Percentiles rank a stretch among this genome's conserved stretches.
These are phyloP conservation scores for Heterodera carotae DNA, from an alignment of 1,140 invertebrate species.

Conservation along the genomic window DNA sequence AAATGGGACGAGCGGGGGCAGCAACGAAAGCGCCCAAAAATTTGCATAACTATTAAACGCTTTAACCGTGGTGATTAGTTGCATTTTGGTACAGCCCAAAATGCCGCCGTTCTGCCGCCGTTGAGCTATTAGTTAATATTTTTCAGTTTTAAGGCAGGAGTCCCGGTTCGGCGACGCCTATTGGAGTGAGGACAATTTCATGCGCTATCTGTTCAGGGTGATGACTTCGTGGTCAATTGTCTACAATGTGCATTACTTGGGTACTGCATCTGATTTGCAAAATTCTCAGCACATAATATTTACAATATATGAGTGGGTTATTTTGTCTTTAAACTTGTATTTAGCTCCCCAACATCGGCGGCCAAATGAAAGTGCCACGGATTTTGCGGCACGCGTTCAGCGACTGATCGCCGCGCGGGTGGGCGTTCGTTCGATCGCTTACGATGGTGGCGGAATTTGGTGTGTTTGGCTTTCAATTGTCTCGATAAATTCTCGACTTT, in stretches of 20 bases:
- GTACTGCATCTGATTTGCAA: not conserved
- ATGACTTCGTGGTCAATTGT: conserved; percentile 55
- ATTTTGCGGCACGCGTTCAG: conserved; percentile 53
- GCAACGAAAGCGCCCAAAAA: no score
- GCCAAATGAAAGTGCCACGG: conserved; percentile 34
- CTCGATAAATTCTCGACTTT: not conserved
- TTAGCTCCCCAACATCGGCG: conserved; percentile 35
- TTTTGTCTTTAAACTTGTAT: no score
- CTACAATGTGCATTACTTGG: conserved; percentile 51
- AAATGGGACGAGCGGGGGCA: no score
- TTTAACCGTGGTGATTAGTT: no score
- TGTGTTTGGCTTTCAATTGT: not conserved
- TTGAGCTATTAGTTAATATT: no score
- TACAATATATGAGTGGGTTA: no score
- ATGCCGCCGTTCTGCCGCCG: no score
- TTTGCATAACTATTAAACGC: no score
- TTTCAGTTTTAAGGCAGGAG: conserved; percentile 46
- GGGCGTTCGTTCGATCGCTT: conserved; percentile 10
- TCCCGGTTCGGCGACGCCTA: conserved; percentile 51
- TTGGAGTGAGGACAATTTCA: conserved; percentile 46
- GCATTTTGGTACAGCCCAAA: no score
- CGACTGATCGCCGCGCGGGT: conserved; percentile 22
- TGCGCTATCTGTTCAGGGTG: conserved; percentile 45
- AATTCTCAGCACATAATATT: no score
- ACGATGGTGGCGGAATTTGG: conserved; percentile 30